Conservation (phyloP, 2,113 vertebrate species). For the Pachypanchax playfairii region DNA sequence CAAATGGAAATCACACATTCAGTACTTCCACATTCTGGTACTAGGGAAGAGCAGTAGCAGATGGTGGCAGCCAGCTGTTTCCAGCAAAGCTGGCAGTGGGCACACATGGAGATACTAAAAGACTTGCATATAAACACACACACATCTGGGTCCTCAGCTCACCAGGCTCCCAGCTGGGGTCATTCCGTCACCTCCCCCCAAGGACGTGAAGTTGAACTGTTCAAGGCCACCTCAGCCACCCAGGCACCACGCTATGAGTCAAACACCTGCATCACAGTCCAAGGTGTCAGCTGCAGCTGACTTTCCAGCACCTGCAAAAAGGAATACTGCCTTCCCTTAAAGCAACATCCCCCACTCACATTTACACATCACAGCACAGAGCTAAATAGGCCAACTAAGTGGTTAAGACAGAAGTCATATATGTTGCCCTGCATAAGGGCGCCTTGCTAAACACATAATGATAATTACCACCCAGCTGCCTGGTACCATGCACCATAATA, state of each 20-base stretch:
- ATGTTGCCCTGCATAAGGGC: conserved; percentile 69
- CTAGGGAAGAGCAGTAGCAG: conserved; percentile 70
- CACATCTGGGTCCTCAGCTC: conserved; percentile 53
- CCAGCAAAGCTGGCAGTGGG: conserved; percentile 67
- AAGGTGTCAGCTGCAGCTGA: conserved; percentile 38
- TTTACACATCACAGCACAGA: conserved; percentile 11
- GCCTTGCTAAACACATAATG: conserved; percentile 75
- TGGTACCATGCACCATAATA: conserved; percentile 77
- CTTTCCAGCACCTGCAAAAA: conserved; percentile 36
- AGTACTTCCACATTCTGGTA: conserved; percentile 42
- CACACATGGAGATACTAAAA: conserved; percentile 67
- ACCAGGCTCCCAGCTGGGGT: conserved; percentile 62
- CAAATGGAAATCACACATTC: conserved; percentile 35
- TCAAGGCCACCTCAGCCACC: conserved; percentile 29
- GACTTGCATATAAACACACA: conserved; percentile 32
- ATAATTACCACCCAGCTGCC: conserved; percentile 81
- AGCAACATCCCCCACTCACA: conserved; percentile 16
- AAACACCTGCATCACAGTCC: conserved; percentile 50
- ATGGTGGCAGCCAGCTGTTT: conserved; percentile 83
- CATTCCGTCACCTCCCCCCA: conserved; percentile 64
- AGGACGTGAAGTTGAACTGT: conserved; percentile 42
- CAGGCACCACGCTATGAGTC: conserved; percentile 16
- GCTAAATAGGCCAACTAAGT: conserved; percentile 69
- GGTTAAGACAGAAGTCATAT: conserved; percentile 65
- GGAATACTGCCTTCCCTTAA: conserved; percentile 20